phyloP scores from a whole-genome alignment of 2,113 vertebrate species.

The Stomatorhinus ivindoensis region DNA sequence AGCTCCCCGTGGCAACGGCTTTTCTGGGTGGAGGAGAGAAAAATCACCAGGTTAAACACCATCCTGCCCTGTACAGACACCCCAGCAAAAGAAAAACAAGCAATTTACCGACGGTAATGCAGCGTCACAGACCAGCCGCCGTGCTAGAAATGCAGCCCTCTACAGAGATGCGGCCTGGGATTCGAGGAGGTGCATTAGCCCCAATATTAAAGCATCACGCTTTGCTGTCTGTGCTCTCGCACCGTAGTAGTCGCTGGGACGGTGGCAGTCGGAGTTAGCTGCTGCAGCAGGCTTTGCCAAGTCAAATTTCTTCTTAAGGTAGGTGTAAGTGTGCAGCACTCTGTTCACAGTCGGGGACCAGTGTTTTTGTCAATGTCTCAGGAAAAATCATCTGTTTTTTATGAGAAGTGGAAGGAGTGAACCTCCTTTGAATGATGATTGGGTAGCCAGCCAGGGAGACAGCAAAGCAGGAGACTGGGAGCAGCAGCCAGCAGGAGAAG shows the following conservation, averaged over 20 bases:
- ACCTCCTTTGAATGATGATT: not conserved
- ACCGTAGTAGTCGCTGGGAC: not conserved
- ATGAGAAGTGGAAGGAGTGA: not conserved
- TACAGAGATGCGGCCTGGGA: not conserved
- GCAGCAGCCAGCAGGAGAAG: constrained; percentile 12
- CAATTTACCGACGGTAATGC: not conserved
- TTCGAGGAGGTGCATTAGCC: not conserved
- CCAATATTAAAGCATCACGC: not conserved
- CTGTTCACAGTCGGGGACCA: not conserved
- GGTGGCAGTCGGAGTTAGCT: not conserved
- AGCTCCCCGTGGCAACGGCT: constrained; percentile 67
- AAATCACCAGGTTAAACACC: not conserved
- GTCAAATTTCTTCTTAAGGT: not conserved
- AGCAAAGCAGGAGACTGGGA: not conserved
- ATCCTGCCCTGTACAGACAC: not conserved
- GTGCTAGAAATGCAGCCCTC: not conserved
- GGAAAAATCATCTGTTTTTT: not conserved
- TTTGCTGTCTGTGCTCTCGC: not conserved
- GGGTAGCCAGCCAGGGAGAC: not conserved
- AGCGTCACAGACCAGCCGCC: not conserved
- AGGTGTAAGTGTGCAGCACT: not conserved
- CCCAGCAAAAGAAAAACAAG: not conserved
- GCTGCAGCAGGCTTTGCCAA: not conserved
- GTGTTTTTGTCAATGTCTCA: not conserved
- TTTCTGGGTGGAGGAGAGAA: constrained; percentile 65